These are phyloP conservation scores for Hirtodrosophila cameraria DNA, from an alignment of 2,888 invertebrate genomes.

Conservation along the genomic window DNA sequence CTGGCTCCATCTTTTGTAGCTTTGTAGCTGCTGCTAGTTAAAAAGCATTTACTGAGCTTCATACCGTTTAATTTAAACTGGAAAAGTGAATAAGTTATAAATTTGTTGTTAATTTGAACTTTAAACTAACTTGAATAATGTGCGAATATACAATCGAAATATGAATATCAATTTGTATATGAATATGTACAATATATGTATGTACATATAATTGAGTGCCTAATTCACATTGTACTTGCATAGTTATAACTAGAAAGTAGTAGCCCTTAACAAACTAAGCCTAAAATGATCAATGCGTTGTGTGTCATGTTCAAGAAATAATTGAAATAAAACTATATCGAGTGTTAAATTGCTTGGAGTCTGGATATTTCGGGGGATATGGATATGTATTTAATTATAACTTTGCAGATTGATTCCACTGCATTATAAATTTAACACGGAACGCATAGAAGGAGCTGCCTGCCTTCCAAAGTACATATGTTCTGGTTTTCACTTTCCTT, in stretches of 20 bases:
- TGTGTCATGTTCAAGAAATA: conserved; percentile 55
- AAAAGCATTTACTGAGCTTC: conserved; percentile 44
- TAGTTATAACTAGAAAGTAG: conserved; percentile 54
- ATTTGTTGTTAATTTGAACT: conserved; percentile 26
- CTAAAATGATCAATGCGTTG: conserved; percentile 55
- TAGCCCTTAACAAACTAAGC: conserved; percentile 54
- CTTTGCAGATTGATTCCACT: too few species aligned
- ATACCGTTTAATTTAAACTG: not conserved
- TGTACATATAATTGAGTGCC: conserved; percentile 43
- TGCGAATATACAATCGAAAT: conserved; percentile 12
- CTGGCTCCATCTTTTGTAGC: too few species aligned
- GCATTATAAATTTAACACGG: too few species aligned
- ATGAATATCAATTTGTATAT: conserved; percentile 8
- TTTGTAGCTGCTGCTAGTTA: conserved; percentile 6
- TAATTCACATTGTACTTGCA: conserved; percentile 60
- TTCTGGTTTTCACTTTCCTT: too few species aligned
- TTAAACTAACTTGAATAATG: conserved; percentile 35
- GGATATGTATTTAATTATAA: too few species aligned
- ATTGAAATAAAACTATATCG: conserved; percentile 41
- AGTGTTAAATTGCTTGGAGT: conserved; percentile 23
- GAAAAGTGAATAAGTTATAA: not conserved
- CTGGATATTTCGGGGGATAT: too few species aligned
- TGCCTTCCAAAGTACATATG: too few species aligned
- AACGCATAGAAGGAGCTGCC: too few species aligned
- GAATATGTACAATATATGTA: conserved; percentile 11